A percentile compares a stretch with the other conserved stretches of the same genome.
Evolutionary conservation across 2,797 vertebrate species (phyloP).

Genomic region (Microhierax caerulescens): DNA sequence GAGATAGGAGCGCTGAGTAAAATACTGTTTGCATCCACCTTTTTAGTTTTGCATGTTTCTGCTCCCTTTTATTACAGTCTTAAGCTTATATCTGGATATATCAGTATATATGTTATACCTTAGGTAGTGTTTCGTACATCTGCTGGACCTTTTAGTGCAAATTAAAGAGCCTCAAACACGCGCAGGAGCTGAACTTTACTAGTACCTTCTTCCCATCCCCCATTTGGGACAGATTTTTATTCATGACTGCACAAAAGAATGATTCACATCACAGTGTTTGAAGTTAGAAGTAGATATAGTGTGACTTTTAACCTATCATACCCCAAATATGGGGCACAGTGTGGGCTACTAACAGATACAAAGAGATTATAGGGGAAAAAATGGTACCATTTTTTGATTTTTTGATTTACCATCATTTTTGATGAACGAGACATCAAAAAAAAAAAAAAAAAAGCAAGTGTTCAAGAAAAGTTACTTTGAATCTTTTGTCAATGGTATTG

Average conservation of each 20-base stretch:
- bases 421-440: conserved; percentile 34
- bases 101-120: neutral
- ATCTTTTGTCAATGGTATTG: conserved; percentile 32
- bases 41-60: neutral
- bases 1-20: neutral
- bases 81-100: neutral
- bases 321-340: conserved; percentile 41
- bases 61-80: neutral
- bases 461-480: conserved; percentile 63
- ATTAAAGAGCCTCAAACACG: neutral
- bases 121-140: neutral
- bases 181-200: conserved; percentile 18
- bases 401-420: too few relatives aligned
- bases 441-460: conserved; percentile 34
- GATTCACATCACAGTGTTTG: neutral
- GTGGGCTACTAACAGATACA: conserved; percentile 22
- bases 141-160: conserved; percentile 9
- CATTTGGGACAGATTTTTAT: neutral
- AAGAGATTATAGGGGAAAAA: conserved; percentile 5
- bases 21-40: conserved; percentile 6
- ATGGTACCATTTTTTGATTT: too few relatives aligned
- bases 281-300: conserved; percentile 12
- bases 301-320: conserved; percentile 52
- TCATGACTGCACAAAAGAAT: conserved; percentile 17
- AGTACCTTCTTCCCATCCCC: neutral